phyloP scores from a whole-genome alignment of 2,888 invertebrate genomes.

The Plebejus anna region DNA sequence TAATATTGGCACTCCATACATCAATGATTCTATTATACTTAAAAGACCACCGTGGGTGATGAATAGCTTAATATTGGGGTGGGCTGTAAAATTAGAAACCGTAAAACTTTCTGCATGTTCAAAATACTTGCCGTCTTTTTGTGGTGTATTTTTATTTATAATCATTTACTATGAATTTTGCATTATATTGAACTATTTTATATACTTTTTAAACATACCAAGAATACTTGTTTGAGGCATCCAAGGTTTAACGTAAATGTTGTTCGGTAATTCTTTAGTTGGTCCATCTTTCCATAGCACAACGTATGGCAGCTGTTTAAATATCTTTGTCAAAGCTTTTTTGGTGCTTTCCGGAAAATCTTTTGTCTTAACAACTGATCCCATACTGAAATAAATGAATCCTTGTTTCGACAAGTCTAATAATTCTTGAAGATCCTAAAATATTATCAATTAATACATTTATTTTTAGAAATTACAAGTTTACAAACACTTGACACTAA shows the following conservation, averaged over 20 bases:
- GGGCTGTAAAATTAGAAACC: conserved; percentile 40
- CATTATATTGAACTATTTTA: too few relatives aligned
- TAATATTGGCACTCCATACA: conserved; percentile 54
- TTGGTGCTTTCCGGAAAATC: not conserved
- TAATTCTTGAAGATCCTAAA: conserved; percentile 3
- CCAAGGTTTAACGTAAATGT: not conserved
- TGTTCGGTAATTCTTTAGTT: not conserved
- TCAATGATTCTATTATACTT: conserved; percentile 45
- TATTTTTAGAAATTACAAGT: not conserved
- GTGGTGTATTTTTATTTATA: too few relatives aligned
- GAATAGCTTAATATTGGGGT: conserved; percentile 48
- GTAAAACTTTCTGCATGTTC: too few relatives aligned
- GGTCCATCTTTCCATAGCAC: conserved; percentile 7
- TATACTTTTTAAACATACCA: not conserved
- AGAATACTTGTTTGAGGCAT: conserved; percentile 14
- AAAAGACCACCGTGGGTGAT: conserved; percentile 52
- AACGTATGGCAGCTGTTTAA: not conserved
- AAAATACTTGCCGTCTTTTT: too few relatives aligned
- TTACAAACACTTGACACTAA: not conserved
- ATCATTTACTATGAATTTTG: too few relatives aligned
- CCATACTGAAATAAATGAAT: conserved; percentile 21
- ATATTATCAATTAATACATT: not conserved
- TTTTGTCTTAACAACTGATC: not conserved
- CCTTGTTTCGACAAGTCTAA: not conserved
- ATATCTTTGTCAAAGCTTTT: too few relatives aligned